A percentile compares a stretch with the other conserved stretches of the same genome.
phyloP scores from a whole-genome alignment of 2,888 invertebrate species.

The Homarus gammarus region DNA sequence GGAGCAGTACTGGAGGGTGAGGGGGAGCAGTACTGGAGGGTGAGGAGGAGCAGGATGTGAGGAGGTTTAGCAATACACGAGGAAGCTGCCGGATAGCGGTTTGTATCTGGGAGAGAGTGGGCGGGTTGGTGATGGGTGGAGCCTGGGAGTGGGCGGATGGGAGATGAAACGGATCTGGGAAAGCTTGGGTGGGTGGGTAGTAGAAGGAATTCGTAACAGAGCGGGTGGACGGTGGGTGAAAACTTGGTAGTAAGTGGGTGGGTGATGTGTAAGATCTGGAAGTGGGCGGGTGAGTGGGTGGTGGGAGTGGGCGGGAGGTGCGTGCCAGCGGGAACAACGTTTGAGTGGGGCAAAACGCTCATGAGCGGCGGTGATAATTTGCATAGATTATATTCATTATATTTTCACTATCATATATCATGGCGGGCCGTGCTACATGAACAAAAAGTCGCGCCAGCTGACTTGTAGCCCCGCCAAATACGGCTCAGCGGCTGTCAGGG shows the following conservation, averaged over 20 bases:
- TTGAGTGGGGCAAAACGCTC: not conserved
- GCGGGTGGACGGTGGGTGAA: not conserved
- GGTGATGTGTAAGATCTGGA: not conserved
- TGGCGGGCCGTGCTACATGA: not conserved
- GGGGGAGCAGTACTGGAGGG: no score
- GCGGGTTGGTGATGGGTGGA: not conserved
- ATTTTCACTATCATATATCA: conserved; percentile 5
- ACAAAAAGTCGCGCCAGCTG: not conserved
- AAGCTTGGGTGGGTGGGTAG: not conserved
- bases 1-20: no score
- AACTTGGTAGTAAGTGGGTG: not conserved
- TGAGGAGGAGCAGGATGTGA: not conserved
- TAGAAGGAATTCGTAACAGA: not conserved
- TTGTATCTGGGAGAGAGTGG: not conserved
- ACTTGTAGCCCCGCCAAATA: not conserved
- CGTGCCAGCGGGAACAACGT: conserved; percentile 9
- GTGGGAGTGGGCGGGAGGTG: not conserved
- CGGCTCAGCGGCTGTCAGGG: not conserved
- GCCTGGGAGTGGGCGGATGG: not conserved
- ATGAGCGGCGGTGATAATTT: conserved; percentile 13
- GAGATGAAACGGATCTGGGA: not conserved
- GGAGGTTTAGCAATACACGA: not conserved
- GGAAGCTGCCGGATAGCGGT: not conserved
- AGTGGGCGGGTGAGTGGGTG: conserved; percentile 6
- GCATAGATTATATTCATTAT: conserved; percentile 6